Percentiles rank a stretch among this genome's conserved stretches.
Conservation (phyloP, 2,113 vertebrate genomes). For the Grammomys dolichurus region DNA sequence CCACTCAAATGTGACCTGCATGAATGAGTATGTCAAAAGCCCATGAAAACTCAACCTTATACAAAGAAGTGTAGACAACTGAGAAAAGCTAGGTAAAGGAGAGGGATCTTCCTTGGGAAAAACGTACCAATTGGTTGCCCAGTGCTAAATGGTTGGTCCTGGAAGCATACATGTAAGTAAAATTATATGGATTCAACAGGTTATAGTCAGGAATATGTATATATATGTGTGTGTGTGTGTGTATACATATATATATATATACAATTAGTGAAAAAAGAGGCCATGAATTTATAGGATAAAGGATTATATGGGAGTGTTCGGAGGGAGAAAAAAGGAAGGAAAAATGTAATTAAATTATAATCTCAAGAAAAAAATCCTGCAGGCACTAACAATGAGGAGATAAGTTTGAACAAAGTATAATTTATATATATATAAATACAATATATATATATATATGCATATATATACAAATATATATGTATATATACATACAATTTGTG, state of each 20-base stretch:
- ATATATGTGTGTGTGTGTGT: neutral
- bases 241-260: too few species aligned
- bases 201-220: neutral
- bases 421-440: neutral
- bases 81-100: neutral
- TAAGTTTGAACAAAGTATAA: neutral
- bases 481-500: neutral
- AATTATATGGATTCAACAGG: neutral
- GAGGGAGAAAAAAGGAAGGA: neutral
- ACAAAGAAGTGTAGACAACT: neutral
- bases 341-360: neutral
- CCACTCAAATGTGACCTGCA: neutral
- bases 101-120: neutral
- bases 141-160: neutral
- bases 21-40: neutral
- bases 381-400: neutral
- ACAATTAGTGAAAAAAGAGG: neutral
- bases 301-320: neutral
- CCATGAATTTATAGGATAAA: neutral
- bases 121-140: neutral
- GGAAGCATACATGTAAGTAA: neutral
- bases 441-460: neutral
- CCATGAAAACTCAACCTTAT: neutral
- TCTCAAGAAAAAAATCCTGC: neutral
- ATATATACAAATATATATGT: neutral